Base-by-base conservation (phyloP, 2,797 vertebrate species). In the Potorous gilbertii region DNA sequence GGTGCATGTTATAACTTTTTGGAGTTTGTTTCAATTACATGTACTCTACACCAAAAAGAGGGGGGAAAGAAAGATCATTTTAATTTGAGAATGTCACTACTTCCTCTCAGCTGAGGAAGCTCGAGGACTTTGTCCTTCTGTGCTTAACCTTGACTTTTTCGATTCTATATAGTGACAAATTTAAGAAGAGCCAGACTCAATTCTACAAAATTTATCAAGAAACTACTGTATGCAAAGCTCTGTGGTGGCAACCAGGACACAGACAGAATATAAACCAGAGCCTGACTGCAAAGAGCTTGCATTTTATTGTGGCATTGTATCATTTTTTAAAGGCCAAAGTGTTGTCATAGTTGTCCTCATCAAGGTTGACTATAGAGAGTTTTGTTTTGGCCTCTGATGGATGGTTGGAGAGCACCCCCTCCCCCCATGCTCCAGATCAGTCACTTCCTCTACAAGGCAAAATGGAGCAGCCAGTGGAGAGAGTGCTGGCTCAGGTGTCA, bases 1-100 rank as follows among this genome's bases (percentile, higher is more conserved):
- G 94, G 94, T 97, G 93, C 92, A 93, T 66, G 96, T 93, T 56
- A n/a, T 95, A 92, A 96, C 96, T 87, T 97, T 96, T 96, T 74
- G 34, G 91, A 97, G 92, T 95, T 24, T 96, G 74, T 97, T 96
- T 97, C 97, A 97, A 56, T 97, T 96, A 96, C 9, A 0, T 90
- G 54, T 29, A 24, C 74, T 40, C 74, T 87, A 87, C 24, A 46
- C 40, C 74, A 87, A 87, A 50, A 50, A 50, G 40, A 46, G 40
- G 24, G 40, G 40, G 3, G 10, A 27, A 50, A 46, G 9, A 27
- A 24, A 28, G n/a, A 81, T 40, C 66, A 87, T 87, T 87, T 87
- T 50, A 87, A 87, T 90, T 40, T 46, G 55, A n/a, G 28, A 34
- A 54, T 52, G 54, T 29, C 56, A 46, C 87, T 91, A 14, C 59